Percentiles rank a stretch among this genome's conserved stretches.
These are phyloP conservation scores for Rhea americana DNA, from an alignment of 2,113 vertebrate species.

Conservation along the genomic window DNA sequence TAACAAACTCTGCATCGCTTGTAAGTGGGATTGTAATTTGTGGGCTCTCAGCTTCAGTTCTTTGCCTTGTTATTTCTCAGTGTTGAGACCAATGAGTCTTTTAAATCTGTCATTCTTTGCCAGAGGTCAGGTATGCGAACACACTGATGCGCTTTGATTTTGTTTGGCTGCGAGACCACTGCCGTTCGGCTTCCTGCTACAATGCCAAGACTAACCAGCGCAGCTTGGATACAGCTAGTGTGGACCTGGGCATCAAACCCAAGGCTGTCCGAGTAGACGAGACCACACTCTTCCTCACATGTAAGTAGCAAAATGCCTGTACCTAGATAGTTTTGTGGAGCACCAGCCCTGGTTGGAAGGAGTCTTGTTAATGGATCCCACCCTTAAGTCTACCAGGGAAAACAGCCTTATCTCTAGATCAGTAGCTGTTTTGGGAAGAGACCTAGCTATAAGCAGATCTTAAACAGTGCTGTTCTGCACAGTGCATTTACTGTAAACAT, in stretches of 20 bases:
- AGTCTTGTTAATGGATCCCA: rapidly evolving
- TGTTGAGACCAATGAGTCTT: neutral
- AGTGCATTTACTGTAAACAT: neutral
- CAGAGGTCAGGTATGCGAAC: slow-evolving; percentile 79
- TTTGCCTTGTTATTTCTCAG: neutral
- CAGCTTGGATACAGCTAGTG: slow-evolving; percentile 86
- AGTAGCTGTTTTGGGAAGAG: neutral
- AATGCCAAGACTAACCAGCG: slow-evolving; percentile 88
- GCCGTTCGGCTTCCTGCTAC: slow-evolving; percentile 86
- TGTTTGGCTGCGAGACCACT: slow-evolving; percentile 93
- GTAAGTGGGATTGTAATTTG: rapidly evolving
- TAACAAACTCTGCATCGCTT: neutral
- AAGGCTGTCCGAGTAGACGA: slow-evolving; percentile 74
- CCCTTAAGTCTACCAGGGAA: neutral
- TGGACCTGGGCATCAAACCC: slow-evolving; percentile 87
- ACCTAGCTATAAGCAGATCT: neutral
- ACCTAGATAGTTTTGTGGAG: rapidly evolving
- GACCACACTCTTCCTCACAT: slow-evolving; percentile 83
- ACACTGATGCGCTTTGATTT: slow-evolving; percentile 85
- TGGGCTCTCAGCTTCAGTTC: neutral
- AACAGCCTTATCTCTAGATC: neutral
- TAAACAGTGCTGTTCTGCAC: neutral
- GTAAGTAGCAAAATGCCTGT: slow-evolving; percentile 70
- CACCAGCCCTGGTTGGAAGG: neutral
- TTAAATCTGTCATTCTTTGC: neutral